A percentile compares a stretch with the other conserved stretches of the same genome.
These are phyloP conservation scores for Apamea epomidion DNA, from an alignment of 2,888 invertebrate genomes.

Conservation along the genomic window DNA sequence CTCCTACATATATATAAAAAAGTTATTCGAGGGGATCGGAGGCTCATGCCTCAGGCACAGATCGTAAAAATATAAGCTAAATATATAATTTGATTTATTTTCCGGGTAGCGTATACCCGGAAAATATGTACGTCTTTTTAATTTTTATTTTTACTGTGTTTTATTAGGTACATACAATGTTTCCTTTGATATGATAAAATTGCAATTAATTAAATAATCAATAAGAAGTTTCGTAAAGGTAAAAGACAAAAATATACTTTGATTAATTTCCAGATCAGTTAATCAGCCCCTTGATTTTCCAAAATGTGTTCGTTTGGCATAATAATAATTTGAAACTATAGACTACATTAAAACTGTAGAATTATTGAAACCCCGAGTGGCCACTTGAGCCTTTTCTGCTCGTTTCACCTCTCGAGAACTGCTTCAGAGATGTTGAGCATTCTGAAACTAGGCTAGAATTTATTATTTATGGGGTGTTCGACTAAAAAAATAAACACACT, in stretches of 20 bases:
- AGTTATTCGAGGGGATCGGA: neutral
- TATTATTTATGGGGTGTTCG: slow-evolving; percentile 9
- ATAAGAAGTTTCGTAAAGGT: too few relatives aligned
- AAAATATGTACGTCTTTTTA: neutral
- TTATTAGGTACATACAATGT: neutral
- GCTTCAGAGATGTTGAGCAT: slow-evolving; percentile 34
- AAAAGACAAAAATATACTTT: neutral
- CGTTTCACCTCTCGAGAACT: slow-evolving; percentile 28
- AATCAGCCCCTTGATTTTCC: neutral
- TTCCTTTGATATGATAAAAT: neutral
- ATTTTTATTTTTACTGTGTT: neutral
- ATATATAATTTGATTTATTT: neutral
- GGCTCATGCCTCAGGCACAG: neutral
- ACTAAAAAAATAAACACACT: slow-evolving; percentile 10
- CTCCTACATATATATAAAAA: neutral
- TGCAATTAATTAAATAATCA: neutral
- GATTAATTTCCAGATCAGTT: neutral
- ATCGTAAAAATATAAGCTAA: neutral
- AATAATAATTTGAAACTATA: slow-evolving; percentile 2
- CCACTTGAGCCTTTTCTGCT: slow-evolving; percentile 40
- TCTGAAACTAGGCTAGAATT: slow-evolving; percentile 44
- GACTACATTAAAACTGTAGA: neutral
- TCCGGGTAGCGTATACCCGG: too few relatives aligned
- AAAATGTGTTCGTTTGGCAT: neutral
- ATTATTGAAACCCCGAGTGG: slow-evolving; percentile 19